phyloP scores from a whole-genome alignment of 2,888 invertebrate genomes.

The Griposia aprilina region DNA sequence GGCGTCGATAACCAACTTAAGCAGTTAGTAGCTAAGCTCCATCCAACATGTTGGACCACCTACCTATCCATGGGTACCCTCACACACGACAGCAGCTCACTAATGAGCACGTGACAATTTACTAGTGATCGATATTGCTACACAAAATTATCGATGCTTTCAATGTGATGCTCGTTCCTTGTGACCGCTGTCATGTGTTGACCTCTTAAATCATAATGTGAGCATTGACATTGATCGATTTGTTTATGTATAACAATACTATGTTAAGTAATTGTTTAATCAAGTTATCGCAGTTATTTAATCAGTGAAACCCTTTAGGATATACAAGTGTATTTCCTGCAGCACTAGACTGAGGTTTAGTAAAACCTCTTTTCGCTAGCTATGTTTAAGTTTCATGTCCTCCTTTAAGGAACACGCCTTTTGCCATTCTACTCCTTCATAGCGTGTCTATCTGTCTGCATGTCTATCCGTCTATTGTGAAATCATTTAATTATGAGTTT shows the following conservation, averaged over 20 bases:
- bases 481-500: too few relatives aligned
- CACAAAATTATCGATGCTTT: conserved; percentile 23
- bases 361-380: background rate
- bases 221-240: background rate
- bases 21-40: background rate
- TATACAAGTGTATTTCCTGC: background rate
- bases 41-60: conserved; percentile 25
- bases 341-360: background rate
- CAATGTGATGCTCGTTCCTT: background rate
- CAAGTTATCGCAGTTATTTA: background rate
- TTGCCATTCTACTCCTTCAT: background rate
- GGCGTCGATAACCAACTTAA: background rate
- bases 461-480: too few relatives aligned
- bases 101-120: conserved; percentile 25
- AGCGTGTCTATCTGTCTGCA: background rate
- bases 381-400: background rate
- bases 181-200: conserved; percentile 3
- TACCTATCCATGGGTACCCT: conserved; percentile 8
- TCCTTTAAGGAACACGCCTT: background rate
- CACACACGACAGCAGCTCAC: background rate
- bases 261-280: background rate
- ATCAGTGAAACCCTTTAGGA: background rate
- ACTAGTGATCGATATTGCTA: conserved; percentile 46
- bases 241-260: background rate
- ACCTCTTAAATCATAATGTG: conserved; percentile 18